phyloP scores from a whole-genome alignment of 1,140 invertebrate genomes.

The Metaphire vulgaris region DNA sequence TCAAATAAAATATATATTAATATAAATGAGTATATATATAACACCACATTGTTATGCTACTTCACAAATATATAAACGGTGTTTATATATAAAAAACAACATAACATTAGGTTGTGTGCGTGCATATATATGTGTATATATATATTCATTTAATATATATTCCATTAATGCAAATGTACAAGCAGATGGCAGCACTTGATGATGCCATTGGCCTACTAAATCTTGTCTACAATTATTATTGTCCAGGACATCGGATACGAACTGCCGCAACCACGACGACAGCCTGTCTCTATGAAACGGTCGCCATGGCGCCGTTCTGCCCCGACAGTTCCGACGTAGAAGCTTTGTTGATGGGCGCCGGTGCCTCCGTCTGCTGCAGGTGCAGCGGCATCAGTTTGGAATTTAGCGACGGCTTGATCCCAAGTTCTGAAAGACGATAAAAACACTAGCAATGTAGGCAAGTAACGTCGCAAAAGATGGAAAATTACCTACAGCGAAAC shows the following conservation, averaged over 20 bases:
- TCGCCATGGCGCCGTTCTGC: constrained; percentile 77
- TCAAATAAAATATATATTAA: no score
- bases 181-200: neutral
- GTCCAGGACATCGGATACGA: no score
- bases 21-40: no score
- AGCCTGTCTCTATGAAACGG: constrained; percentile 74
- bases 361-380: neutral
- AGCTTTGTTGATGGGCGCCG: constrained; percentile 7
- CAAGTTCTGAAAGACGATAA: constrained; percentile 20
- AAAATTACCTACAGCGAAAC: neutral
- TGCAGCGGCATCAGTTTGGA: constrained; percentile 24
- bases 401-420: constrained; percentile 29
- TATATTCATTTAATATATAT: neutral
- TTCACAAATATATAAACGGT: neutral
- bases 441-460: neutral
- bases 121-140: neutral
- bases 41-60: no score
- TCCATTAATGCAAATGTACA: no score
- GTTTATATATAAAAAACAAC: neutral
- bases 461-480: neutral
- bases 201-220: no score
- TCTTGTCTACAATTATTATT: no score
- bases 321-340: constrained; percentile 30
- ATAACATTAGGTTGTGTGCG: neutral
- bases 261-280: no score